These are phyloP conservation scores for Drosophila guanche DNA, from an alignment of 1,140 invertebrate genomes.

Conservation along the genomic window DNA sequence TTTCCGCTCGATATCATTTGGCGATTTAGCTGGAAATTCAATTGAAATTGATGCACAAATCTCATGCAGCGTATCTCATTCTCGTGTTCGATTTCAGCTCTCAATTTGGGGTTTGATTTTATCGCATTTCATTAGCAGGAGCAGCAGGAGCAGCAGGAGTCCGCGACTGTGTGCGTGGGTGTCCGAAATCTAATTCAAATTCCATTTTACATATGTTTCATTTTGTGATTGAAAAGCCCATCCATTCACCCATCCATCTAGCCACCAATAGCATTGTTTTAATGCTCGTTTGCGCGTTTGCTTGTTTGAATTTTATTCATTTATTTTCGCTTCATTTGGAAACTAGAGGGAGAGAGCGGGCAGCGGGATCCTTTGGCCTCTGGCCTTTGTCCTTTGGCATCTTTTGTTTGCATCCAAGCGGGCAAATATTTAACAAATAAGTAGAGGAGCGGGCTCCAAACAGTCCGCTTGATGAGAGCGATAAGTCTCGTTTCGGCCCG, in stretches of 20 bases:
- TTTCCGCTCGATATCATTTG: slow-evolving; percentile 60
- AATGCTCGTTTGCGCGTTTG: not conserved
- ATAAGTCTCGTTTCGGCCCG: slow-evolving; percentile 45
- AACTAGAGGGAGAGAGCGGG: too few relatives aligned
- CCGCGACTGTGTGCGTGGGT: too few relatives aligned
- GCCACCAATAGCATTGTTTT: not conserved
- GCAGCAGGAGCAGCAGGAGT: not conserved
- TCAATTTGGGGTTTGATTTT: slow-evolving; percentile 56
- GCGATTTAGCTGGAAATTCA: slow-evolving; percentile 12
- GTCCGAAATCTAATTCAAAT: slow-evolving; percentile 30
- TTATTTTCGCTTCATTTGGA: slow-evolving; percentile 32
- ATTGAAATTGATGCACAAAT: slow-evolving; percentile 37
- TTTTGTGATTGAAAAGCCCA: slow-evolving; percentile 43
- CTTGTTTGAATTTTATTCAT: slow-evolving; percentile 50
- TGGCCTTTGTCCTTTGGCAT: slow-evolving; percentile 24
- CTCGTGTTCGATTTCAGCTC: slow-evolving; percentile 40
- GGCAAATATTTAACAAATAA: slow-evolving; percentile 61
- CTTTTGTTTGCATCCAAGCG: slow-evolving; percentile 34
- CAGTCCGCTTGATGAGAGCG: slow-evolving; percentile 29
- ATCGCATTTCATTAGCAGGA: slow-evolving; percentile 73
- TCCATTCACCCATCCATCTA: slow-evolving; percentile 9
- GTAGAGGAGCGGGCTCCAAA: not conserved
- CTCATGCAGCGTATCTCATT: slow-evolving; percentile 5
- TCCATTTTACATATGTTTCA: slow-evolving; percentile 64
- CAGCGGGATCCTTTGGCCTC: too few relatives aligned